Evolutionary conservation across 2,113 vertebrate genomes (phyloP).

Genomic region (Embiotoca jacksoni): DNA sequence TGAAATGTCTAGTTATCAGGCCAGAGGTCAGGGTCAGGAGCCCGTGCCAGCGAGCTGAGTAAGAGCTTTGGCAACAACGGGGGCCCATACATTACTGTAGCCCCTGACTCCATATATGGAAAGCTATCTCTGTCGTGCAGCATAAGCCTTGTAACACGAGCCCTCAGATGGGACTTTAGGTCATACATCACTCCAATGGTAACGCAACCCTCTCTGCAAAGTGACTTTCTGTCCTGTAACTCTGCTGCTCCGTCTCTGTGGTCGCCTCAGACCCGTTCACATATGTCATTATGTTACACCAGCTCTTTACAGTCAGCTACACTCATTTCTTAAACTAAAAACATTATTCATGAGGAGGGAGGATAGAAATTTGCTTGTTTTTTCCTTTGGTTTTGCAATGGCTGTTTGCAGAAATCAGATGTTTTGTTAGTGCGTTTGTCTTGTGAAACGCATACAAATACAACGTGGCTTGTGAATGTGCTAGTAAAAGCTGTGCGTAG

Average conservation of each 20-base stretch:
- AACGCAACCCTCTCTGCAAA: slow-evolving; percentile 76
- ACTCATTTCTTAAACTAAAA: slow-evolving; percentile 56
- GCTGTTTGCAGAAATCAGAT: slow-evolving; percentile 11
- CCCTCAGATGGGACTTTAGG: slow-evolving; percentile 77
- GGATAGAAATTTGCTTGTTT: not conserved
- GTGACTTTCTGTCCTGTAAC: slow-evolving; percentile 74
- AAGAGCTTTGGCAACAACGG: slow-evolving; percentile 78
- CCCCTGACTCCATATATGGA: slow-evolving; percentile 78
- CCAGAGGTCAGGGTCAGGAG: slow-evolving; percentile 77
- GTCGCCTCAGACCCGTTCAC: slow-evolving; percentile 62
- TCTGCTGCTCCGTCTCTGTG: slow-evolving; percentile 69
- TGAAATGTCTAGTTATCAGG: slow-evolving; percentile 68
- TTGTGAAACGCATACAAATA: slow-evolving; percentile 29
- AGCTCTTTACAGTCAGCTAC: slow-evolving; percentile 55
- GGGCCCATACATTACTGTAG: slow-evolving; percentile 79
- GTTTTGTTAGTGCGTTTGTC: not conserved
- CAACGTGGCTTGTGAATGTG: slow-evolving; percentile 38
- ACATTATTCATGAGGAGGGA: slow-evolving; percentile 30
- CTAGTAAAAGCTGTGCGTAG: slow-evolving; percentile 49
- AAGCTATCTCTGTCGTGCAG: slow-evolving; percentile 75
- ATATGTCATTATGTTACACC: slow-evolving; percentile 72
- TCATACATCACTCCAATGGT: slow-evolving; percentile 80
- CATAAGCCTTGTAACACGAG: slow-evolving; percentile 82
- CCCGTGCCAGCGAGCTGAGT: slow-evolving; percentile 76
- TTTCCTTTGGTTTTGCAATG: not conserved